Conservation (phyloP, 37 sponge, comb jelly and placozoan species). For the Corticium candelabrum region DNA sequence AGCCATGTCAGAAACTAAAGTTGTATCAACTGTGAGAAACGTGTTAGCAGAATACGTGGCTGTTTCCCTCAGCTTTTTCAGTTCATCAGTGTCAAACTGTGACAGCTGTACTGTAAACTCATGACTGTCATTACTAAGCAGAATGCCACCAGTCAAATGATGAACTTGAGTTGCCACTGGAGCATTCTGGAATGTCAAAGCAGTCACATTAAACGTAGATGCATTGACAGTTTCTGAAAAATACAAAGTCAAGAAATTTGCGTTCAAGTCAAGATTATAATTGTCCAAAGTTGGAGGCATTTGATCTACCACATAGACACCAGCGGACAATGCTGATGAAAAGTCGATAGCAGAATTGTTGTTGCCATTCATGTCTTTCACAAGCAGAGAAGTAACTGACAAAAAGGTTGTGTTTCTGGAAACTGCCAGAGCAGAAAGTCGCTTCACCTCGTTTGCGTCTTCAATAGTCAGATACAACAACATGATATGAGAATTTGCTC, state of each 20-base stretch:
- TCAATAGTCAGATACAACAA: constrained; percentile 18
- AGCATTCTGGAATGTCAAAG: not conserved
- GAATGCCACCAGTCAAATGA: not conserved
- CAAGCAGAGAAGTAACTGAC: constrained; percentile 21
- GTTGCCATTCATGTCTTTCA: constrained; percentile 75
- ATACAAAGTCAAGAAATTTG: constrained; percentile 20
- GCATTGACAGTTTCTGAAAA: constrained; percentile 23
- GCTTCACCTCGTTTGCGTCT: constrained; percentile 62
- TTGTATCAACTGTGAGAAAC: not conserved
- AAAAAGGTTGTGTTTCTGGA: constrained; percentile 46
- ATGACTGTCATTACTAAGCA: not conserved
- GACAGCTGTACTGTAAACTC: not conserved
- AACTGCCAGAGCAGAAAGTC: constrained; percentile 42
- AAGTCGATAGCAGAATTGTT: constrained; percentile 16
- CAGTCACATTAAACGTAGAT: not conserved
- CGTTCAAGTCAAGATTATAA: constrained; percentile 60
- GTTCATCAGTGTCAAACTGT: not conserved
- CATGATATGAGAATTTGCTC: constrained; percentile 25
- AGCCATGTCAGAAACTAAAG: constrained; percentile 52
- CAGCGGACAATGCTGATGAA: not conserved
- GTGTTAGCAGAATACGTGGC: not conserved
- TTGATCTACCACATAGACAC: constrained; percentile 12
- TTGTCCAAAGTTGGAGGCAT: constrained; percentile 26
- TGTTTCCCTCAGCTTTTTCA: not conserved
- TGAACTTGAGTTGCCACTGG: not conserved